A percentile compares a stretch with the other conserved stretches of the same genome.
Evolutionary conservation across 2,113 vertebrate species (phyloP).

Genomic region (Erythrolamprus reginae): DNA sequence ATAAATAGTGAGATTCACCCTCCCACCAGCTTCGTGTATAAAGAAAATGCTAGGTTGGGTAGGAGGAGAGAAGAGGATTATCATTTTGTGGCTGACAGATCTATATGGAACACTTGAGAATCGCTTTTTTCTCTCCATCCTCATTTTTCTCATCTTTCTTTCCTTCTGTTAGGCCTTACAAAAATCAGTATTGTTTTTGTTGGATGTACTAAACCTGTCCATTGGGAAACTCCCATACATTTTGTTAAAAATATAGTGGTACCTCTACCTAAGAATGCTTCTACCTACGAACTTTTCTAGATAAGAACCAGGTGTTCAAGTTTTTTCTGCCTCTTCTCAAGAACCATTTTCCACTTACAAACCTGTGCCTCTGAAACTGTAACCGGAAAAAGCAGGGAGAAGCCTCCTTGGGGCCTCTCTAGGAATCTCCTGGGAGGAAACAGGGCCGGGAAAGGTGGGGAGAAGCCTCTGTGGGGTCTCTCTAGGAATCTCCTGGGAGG

Average conservation of each 20-base stretch:
- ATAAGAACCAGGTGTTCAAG: too few relatives aligned
- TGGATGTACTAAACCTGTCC: neutral
- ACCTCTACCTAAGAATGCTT: too few relatives aligned
- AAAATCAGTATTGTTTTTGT: neutral
- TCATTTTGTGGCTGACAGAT: neutral
- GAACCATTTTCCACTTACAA: too few relatives aligned
- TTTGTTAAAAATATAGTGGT: neutral
- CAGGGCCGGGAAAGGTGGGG: too few relatives aligned
- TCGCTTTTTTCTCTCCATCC: neutral
- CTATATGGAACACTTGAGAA: neutral
- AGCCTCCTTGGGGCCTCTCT: too few relatives aligned
- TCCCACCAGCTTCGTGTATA: neutral
- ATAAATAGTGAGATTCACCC: neutral
- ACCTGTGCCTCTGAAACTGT: too few relatives aligned
- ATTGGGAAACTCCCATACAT: neutral
- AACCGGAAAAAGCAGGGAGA: too few relatives aligned
- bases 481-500: too few relatives aligned
- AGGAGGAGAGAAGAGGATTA: neutral
- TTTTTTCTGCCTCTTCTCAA: too few relatives aligned
- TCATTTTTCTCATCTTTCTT: neutral
- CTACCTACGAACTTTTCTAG: too few relatives aligned
- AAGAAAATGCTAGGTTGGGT: neutral
- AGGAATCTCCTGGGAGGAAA: too few relatives aligned
- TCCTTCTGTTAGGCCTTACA: neutral
- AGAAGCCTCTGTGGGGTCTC: too few relatives aligned